Conservation (phyloP, 2,797 vertebrate species). For the Smutsia temminckii region DNA sequence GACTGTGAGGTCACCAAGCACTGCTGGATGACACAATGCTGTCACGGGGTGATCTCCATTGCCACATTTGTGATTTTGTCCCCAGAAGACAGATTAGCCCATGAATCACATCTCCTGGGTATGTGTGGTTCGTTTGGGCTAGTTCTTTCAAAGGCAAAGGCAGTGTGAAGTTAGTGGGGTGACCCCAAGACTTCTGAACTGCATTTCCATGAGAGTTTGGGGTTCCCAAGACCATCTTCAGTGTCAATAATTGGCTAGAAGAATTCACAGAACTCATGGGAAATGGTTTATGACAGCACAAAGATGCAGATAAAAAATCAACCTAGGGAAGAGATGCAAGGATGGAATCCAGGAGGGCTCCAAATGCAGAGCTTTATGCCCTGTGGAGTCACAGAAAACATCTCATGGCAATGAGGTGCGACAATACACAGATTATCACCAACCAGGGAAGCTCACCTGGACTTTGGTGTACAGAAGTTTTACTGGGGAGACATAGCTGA, state of each 20-base stretch:
- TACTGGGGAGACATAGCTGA: fast-evolving
- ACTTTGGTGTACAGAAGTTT: not conserved
- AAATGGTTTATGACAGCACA: not conserved
- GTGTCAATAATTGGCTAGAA: not conserved
- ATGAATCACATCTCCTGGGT: not conserved
- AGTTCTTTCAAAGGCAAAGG: not conserved
- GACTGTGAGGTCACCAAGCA: not conserved
- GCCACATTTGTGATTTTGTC: not conserved
- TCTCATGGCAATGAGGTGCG: fast-evolving
- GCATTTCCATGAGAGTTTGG: not conserved
- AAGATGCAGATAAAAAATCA: not conserved
- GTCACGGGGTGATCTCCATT: not conserved
- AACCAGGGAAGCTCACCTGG: too few relatives aligned
- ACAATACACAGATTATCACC: not conserved
- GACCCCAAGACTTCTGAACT: not conserved
- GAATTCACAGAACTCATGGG: not conserved
- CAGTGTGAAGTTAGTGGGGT: not conserved
- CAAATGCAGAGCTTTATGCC: not conserved
- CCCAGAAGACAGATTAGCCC: not conserved
- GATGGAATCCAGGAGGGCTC: not conserved
- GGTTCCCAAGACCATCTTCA: not conserved
- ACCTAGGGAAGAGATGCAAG: not conserved
- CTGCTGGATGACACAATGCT: fast-evolving
- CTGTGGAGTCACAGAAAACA: not conserved
- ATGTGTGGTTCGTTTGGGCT: not conserved